Base-by-base conservation (phyloP, 2,888 invertebrate species). In the Incurvaria masculella region DNA sequence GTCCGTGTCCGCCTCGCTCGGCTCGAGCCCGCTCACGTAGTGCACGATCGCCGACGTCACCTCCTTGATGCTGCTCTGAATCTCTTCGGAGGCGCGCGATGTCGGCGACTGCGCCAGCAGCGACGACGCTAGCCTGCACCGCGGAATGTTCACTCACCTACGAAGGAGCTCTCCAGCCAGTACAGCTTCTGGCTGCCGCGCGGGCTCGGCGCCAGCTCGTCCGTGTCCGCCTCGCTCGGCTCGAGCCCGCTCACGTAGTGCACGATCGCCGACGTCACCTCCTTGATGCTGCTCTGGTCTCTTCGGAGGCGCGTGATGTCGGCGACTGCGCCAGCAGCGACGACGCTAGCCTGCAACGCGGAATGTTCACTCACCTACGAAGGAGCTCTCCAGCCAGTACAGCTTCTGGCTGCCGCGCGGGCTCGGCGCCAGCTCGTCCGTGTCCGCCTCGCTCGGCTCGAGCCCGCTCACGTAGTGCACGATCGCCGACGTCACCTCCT, bases 161-260 rank as follows among this genome's bases (percentile, higher is more conserved):
- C n/a, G n/a, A 95, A 95, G 55, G 93, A 94, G 71, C 93, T 94
- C 70, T 95, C 95, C 67, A 94, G 82, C 94, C 95, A 94, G 69
- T 88, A 91, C 61, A 92, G 69, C 61, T 85, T 85, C 63, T 85
- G 84, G 65, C 86, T 87, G n/a, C n/a, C 85, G 41, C 85, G 68
- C 4, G 79, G 78, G 52, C 80, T 76, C 10, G 80, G 69, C 42
- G 83, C 80, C 62, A 68, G 68, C 65, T 71, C n/a, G 53, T 46
- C 60, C 56, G 42, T 46, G 52, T 81, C 85, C 47, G 74, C 80
- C 59, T 81, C 85, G 55, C 74, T 78, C 50, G 82, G 86, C 64
- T 81, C 85, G 59, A 85, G 59, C 0, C 86, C 87, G 53, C 87
- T 87, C 52, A 94, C 93, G 81, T 93, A 94, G 69, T 94, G 93